Percentiles rank a stretch among this genome's conserved stretches.
These are phyloP conservation scores for Sabatieria punctata DNA, from an alignment of 2,888 invertebrate species.

Conservation along the genomic window DNA sequence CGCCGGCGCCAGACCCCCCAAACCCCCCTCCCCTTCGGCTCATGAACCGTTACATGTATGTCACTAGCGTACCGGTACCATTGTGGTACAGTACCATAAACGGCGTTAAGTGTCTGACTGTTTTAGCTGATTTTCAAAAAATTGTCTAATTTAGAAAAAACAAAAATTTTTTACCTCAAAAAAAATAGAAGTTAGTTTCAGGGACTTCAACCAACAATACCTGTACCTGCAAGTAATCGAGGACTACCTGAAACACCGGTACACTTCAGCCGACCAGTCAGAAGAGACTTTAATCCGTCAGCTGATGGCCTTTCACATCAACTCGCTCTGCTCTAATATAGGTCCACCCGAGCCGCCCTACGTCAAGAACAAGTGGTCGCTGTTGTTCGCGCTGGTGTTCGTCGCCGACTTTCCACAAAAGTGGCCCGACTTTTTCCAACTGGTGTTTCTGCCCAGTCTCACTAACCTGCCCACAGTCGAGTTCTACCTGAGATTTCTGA, in stretches of 20 bases:
- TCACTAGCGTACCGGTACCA: too few relatives aligned
- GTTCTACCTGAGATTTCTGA: constrained; percentile 39
- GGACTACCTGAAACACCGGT: constrained; percentile 26
- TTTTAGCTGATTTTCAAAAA: background rate
- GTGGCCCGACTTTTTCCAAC: constrained; percentile 42
- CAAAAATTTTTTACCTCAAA: too few relatives aligned
- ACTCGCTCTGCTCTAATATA: constrained; percentile 6
- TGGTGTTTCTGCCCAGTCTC: constrained; percentile 25
- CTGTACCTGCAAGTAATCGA: constrained; percentile 37
- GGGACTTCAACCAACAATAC: constrained; percentile 35
- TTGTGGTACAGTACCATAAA: too few relatives aligned
- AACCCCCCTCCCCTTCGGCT: too few relatives aligned
- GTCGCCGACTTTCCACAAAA: constrained; percentile 39
- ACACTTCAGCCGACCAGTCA: constrained; percentile 7
- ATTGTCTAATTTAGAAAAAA: too few relatives aligned
- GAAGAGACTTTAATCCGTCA: constrained; percentile 13
- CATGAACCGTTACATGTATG: too few relatives aligned
- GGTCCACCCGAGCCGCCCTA: constrained; percentile 24
- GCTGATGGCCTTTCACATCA: constrained; percentile 16
- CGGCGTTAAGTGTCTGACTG: too few relatives aligned
- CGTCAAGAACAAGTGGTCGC: constrained; percentile 42
- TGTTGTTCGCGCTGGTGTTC: constrained; percentile 41
- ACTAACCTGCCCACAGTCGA: constrained; percentile 30
- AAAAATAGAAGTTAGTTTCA: constrained; percentile 15
- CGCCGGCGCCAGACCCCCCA: too few relatives aligned